Base-by-base conservation (phyloP, 2,888 invertebrate genomes). In the Plagiodera versicolora region DNA sequence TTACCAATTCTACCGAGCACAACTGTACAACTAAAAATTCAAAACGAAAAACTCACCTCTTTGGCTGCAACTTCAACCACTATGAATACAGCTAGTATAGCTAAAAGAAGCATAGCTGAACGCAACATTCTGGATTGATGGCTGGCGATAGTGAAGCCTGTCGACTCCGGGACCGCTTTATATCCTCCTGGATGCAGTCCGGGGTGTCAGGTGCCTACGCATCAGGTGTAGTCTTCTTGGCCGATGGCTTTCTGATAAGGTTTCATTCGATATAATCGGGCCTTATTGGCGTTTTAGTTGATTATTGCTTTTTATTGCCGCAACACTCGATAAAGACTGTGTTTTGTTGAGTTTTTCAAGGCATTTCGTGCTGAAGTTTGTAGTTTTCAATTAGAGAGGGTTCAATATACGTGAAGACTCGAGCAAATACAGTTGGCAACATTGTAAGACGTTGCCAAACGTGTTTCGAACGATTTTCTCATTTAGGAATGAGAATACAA, bases 231-330 rank as follows among this genome's bases (percentile, higher is more conserved):
- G 39, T 44, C 44, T 39, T 53, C 53, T 18, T 16, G 18, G 20
- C 19, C 52, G 17, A 52, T n/a, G 19, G 52, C 53, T 53, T 14
- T 44, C 44, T 19, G 53, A 53, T 53, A 53, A 53, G 53, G 53
- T 20, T 17, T 20, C 24, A 28, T 44, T 24, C 11, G 44, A 53
- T 44, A n/a, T n/a, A 44, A 53, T 24, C 28, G 53, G n/a, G n/a
- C 32, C n/a, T 35, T 11, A 19, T 16, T 9, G 32, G 30, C 51
- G 44, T 39, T 6, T 9, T 14, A 14, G 2, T 39, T 6, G 39
- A 14, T 39, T 3, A 39, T 9, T 39, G 14, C 39, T n/a, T 39
- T 39, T 39, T 14, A 39, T 2, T 32, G 32, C 32, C 32, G 6
- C 24, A 24, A 24, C 24, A 6, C 32, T 32, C 8, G 32, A 9